These are phyloP conservation scores for Xenotilapia leptura DNA, from an alignment of 2,113 vertebrate species.

Conservation along the genomic window DNA sequence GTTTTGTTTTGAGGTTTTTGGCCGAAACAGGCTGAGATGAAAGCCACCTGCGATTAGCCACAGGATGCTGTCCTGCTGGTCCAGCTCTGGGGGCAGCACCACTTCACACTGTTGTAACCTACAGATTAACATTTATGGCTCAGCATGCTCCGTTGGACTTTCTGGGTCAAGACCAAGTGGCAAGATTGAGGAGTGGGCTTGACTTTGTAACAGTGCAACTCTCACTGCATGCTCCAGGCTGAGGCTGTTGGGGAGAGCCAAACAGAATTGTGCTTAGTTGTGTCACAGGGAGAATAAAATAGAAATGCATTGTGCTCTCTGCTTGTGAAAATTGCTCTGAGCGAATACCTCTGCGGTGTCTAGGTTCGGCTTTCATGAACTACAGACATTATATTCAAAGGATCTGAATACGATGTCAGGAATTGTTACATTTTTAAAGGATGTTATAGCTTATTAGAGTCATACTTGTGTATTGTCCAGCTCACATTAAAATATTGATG, in stretches of 20 bases:
- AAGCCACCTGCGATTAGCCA: slow-evolving; percentile 55
- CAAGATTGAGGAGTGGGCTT: slow-evolving; percentile 39
- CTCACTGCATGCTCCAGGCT: slow-evolving; percentile 9
- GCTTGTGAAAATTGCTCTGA: slow-evolving; percentile 37
- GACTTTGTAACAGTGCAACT: slow-evolving; percentile 34
- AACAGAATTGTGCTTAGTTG: slow-evolving; percentile 39
- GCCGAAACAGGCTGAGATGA: slow-evolving; percentile 41
- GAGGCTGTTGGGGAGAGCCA: slow-evolving; percentile 8
- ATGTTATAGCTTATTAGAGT: background rate
- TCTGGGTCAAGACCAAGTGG: slow-evolving; percentile 64
- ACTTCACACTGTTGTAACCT: slow-evolving; percentile 47
- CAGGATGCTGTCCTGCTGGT: slow-evolving; percentile 51
- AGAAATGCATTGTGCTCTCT: slow-evolving; percentile 29
- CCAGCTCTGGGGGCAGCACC: slow-evolving; percentile 33
- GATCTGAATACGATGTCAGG: background rate
- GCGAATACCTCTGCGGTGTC: slow-evolving; percentile 1
- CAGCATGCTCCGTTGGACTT: slow-evolving; percentile 51
- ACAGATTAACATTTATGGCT: slow-evolving; percentile 67
- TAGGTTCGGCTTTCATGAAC: background rate
- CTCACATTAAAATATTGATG: background rate
- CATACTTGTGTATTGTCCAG: background rate
- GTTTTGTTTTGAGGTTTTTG: slow-evolving; percentile 14
- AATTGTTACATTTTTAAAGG: slow-evolving; percentile 12
- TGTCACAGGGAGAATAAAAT: slow-evolving; percentile 44
- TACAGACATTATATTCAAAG: background rate